Base-by-base conservation (phyloP, 2,888 invertebrate species). In the Hedychridium roseum region DNA sequence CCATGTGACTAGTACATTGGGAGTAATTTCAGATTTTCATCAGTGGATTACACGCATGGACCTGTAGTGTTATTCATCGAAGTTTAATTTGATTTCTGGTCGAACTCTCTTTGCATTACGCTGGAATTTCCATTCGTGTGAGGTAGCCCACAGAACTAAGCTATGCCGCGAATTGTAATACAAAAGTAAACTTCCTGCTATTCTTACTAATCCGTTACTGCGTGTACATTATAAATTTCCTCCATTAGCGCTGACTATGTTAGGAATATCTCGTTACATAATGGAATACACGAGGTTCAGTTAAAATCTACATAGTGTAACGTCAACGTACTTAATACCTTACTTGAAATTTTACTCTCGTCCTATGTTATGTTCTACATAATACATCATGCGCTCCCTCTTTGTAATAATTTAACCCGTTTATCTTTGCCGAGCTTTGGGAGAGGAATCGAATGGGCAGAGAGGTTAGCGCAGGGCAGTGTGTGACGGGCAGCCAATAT, bases 401-500 rank as follows among this genome's bases (percentile, higher is more conserved):
- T 55, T 55, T 60, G 55, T 54, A 49, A 66, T 58, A 62, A 60
- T 66, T 65, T 62, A 66, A 64, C 56, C 43, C 58, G 53, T 62
- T 64, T 64, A 65, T 53, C 50, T 57, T 48, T 45, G 27, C 37
- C 50, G 32, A 45, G 26, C 34, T 27, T 28, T 23, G 5, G n/a
- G 12, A 4, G 30, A 32, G 31, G 38, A 40, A 39, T 40, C 27
- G 36, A 21, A 38, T 36, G 15, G 20, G 44, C 31, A 43, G 39
- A 18, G 36, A 18, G 23, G 43, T 9, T 18, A 16, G 34, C 21
- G 31, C 11, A 32, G 34, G 35, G 43, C 47, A 45, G 51, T 45
- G 54, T 57, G 61, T 56, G 60, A 63, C 60, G 46, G 62, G 51
- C 57, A 66, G 55, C 58, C 60, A 52, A 66, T 66, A 66, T 64